phyloP scores from a whole-genome alignment of 2,113 vertebrate species.

The Salvelinus namaycush region DNA sequence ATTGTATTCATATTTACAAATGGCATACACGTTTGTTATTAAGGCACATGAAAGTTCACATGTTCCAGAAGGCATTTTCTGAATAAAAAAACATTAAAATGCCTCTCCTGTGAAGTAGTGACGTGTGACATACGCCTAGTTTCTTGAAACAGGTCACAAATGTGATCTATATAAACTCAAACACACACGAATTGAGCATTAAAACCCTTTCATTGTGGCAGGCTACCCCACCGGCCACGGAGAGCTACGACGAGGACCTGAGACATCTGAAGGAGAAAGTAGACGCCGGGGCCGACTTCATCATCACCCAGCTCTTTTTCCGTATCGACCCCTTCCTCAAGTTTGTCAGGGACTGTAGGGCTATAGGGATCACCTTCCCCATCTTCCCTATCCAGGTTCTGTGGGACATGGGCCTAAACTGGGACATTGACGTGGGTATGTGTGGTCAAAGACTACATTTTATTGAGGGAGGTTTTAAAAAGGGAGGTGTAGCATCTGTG shows the following conservation, averaged over 20 bases:
- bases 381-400: slow-evolving; percentile 96
- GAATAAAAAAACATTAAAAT: no score
- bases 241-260: slow-evolving; percentile 84
- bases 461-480: neutral
- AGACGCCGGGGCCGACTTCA: slow-evolving; percentile 87
- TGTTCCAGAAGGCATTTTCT: no score
- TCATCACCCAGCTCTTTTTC: slow-evolving; percentile 96
- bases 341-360: slow-evolving; percentile 86
- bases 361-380: slow-evolving; percentile 89
- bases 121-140: no score
- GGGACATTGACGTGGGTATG: no score
- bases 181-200: neutral
- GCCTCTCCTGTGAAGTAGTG: no score
- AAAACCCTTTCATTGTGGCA: slow-evolving; percentile 34
- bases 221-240: slow-evolving; percentile 94
- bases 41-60: no score
- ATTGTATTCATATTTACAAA: no score
- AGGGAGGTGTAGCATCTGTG: no score
- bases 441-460: no score
- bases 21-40: no score
- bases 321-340: slow-evolving; percentile 82
- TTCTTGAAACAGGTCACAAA: no score
- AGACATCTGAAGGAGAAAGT: slow-evolving; percentile 90
- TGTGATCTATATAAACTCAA: no score
- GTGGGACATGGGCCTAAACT: neutral